Base-by-base conservation (phyloP, 2,113 vertebrate genomes). In the Misgurnus mizolepis region DNA sequence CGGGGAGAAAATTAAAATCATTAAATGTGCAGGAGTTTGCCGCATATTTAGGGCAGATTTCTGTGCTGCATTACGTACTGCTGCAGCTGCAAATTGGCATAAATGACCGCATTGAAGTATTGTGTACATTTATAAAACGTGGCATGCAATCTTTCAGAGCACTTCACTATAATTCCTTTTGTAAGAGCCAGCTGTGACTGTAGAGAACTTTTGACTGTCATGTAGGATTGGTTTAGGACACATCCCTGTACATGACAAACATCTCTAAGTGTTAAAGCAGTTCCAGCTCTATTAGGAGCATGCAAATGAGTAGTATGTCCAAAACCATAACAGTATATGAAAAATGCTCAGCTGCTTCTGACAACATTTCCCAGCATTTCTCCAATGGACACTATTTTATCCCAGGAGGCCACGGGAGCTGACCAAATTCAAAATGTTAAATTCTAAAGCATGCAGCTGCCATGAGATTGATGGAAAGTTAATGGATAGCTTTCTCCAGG, bases 1-100 rank as follows among this genome's bases (percentile, higher is more conserved):
- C 72, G 78, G 70, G 61, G 12, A 85, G 64, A 60, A 88, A 89
- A 78, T 75, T 74, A 83, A 34, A 88, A 86, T 79, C 53, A 83
- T 61, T 67, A 70, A 87, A 82, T 83, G 41, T 80, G 68, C 18
- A 65, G 65, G 49, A 65, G 50, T 43, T n/a, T 7, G 17, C 70
- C 3, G 3, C 56, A 58, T 56, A 84, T 87, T 83, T 84, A 65
- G 62, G 40, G 84, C 69, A 56, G 79, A 80, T 86, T 84, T 71
- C 80, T 82, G 67, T 78, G 74, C 67, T 34, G 17, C 39, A 64
- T 66, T 34, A 64, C 47, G 39, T 74, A 55, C 78, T 80, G 43
- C 43, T 82, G 82, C 80, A 85, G 83, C 62, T 73, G 67, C 71
- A 86, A 64, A 73, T 67, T 80, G 68, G 58, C 82, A 83, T 79